These are phyloP conservation scores for Myotis planiceps DNA, from an alignment of 2,797 vertebrate species.

Conservation along the genomic window DNA sequence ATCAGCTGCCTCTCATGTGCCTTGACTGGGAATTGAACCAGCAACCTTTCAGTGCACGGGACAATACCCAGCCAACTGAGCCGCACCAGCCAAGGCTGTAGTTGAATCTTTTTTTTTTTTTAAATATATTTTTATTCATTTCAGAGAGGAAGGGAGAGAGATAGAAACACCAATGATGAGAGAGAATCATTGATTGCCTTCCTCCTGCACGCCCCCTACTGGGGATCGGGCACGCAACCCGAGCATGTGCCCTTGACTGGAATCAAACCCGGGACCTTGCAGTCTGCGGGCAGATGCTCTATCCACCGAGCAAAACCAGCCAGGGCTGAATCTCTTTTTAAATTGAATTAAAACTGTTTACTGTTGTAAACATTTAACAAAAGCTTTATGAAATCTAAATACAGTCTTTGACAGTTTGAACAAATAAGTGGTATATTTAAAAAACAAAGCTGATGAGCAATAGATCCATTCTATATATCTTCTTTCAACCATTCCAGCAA, in stretches of 20 bases:
- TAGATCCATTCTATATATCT: conserved; percentile 87
- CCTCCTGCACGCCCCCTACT: no score
- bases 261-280: no score
- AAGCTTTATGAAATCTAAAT: conserved; percentile 90
- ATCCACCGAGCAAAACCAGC: no score
- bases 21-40: neutral
- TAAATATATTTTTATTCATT: no score
- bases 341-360: conserved; percentile 91
- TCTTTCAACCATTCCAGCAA: conserved; percentile 96
- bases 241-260: no score
- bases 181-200: no score
- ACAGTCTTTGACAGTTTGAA: conserved; percentile 82
- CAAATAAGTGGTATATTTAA: conserved; percentile 90
- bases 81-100: neutral
- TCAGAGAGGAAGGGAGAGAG: no score
- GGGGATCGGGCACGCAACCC: no score
- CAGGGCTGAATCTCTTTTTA: no score
- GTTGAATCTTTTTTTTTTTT: no score
- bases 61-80: neutral
- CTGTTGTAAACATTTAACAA: conserved; percentile 96
- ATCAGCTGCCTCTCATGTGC: neutral
- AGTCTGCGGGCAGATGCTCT: no score
- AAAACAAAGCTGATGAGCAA: conserved; percentile 89
- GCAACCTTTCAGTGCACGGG: neutral
- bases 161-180: no score